Conservation (phyloP, 2,797 vertebrate species). For the Vultur gryphus region DNA sequence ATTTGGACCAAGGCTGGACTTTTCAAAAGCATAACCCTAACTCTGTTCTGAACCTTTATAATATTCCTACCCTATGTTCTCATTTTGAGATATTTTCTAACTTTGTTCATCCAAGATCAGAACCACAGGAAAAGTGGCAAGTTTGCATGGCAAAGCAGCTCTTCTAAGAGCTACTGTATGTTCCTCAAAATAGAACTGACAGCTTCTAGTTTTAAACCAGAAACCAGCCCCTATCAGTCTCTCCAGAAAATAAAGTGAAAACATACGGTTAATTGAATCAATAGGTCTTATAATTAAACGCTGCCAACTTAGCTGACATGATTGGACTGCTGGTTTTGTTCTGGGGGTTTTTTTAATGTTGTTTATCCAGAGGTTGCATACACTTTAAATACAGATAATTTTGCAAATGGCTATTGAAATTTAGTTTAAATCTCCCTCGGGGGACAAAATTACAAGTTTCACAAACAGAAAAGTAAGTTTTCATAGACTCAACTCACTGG, state of each 20-base stretch:
- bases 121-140: not conserved
- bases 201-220: not conserved
- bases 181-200: not conserved
- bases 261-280: not conserved
- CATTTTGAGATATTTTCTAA: not conserved
- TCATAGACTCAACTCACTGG: not conserved
- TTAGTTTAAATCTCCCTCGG: not conserved
- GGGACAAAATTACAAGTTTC: not conserved
- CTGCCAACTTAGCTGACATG: not conserved
- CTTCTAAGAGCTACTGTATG: not conserved
- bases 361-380: not conserved
- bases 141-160: not conserved
- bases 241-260: slow-evolving; percentile 20
- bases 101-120: not conserved
- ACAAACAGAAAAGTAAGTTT: not conserved
- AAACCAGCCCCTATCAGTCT: not conserved
- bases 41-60: not conserved
- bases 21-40: not conserved
- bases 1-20: not conserved
- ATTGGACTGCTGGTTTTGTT: not conserved
- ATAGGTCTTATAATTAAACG: slow-evolving; percentile 14
- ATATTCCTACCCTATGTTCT: not conserved
- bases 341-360: not conserved
- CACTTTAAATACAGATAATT: not conserved
- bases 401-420: not conserved